phyloP scores from a whole-genome alignment of 2,797 vertebrate genomes.

The Kryptopterus vitreolus region DNA sequence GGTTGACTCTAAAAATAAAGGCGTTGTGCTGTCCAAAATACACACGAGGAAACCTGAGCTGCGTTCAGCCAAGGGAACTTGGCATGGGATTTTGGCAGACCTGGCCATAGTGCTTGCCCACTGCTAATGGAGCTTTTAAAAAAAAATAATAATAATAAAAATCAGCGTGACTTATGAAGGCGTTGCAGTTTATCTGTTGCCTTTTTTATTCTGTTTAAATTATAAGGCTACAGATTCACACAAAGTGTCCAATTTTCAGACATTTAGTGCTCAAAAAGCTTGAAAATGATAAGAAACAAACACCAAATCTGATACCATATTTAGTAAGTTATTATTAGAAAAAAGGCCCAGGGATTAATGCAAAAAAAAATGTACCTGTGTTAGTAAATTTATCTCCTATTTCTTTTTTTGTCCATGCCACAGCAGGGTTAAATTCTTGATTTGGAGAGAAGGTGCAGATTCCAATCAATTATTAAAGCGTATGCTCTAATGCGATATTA shows the following conservation, averaged over 20 bases:
- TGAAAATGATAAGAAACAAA: not conserved
- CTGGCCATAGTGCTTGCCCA: slow-evolving; percentile 34
- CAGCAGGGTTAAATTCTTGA: too few relatives aligned
- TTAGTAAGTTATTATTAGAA: not conserved
- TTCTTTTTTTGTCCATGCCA: not conserved
- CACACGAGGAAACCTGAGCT: slow-evolving; percentile 50
- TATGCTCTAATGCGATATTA: too few relatives aligned
- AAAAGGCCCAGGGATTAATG: not conserved
- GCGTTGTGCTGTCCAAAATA: slow-evolving; percentile 32
- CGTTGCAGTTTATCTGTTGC: slow-evolving; percentile 7
- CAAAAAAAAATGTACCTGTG: too few relatives aligned
- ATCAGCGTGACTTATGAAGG: not conserved
- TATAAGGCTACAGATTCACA: not conserved
- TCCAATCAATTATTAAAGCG: too few relatives aligned
- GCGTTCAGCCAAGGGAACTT: slow-evolving; percentile 37
- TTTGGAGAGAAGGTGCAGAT: not conserved
- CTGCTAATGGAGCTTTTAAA: not conserved
- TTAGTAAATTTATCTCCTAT: not conserved
- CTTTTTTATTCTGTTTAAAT: slow-evolving; percentile 3
- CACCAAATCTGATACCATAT: not conserved
- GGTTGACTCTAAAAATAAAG: slow-evolving; percentile 52
- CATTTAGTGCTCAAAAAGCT: too few relatives aligned
- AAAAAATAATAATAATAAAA: not conserved
- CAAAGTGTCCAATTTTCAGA: too few relatives aligned
- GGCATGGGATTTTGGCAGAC: slow-evolving; percentile 30